Percentiles rank a stretch among this genome's conserved stretches.
These are phyloP conservation scores for Tromatobia lineatoria DNA, from an alignment of 2,888 invertebrate species.

Conservation along the genomic window DNA sequence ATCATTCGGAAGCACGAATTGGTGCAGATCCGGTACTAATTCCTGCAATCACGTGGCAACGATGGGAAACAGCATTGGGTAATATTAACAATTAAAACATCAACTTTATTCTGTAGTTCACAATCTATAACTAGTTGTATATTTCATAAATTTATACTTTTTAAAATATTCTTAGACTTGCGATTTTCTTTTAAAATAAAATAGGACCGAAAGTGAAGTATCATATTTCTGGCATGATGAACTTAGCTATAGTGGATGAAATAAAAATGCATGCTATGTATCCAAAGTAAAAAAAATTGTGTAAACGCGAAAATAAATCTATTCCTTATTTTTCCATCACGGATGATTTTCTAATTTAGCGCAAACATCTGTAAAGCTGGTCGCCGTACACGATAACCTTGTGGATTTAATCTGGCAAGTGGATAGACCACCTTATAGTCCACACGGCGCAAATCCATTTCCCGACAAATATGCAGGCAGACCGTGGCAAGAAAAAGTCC, in stretches of 20 bases:
- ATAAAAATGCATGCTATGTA: too few species aligned
- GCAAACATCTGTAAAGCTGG: slow-evolving; percentile 86
- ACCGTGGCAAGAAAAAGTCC: slow-evolving; percentile 92
- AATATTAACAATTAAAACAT: slow-evolving; percentile 77
- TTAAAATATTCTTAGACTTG: background rate
- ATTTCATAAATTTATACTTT: background rate
- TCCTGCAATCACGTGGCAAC: slow-evolving; percentile 89
- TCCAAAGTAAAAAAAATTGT: too few species aligned
- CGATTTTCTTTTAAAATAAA: too few species aligned
- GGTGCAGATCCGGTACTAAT: slow-evolving; percentile 92
- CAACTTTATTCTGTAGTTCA: slow-evolving; percentile 60
- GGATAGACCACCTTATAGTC: slow-evolving; percentile 87
- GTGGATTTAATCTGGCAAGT: slow-evolving; percentile 93
- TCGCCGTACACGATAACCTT: slow-evolving; percentile 89
- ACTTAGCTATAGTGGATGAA: too few species aligned
- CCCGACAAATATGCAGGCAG: slow-evolving; percentile 87
- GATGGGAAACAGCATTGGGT: slow-evolving; percentile 87
- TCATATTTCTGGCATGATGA: too few species aligned
- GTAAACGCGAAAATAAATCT: too few species aligned
- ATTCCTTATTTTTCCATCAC: too few species aligned
- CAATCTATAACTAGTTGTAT: background rate
- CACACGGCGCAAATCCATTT: slow-evolving; percentile 88
- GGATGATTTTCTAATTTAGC: slow-evolving; percentile 70
- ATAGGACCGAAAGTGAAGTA: too few species aligned
- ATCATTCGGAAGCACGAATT: slow-evolving; percentile 87